Conservation (phyloP, 2,888 invertebrate genomes). For the Eledone cirrhosa region DNA sequence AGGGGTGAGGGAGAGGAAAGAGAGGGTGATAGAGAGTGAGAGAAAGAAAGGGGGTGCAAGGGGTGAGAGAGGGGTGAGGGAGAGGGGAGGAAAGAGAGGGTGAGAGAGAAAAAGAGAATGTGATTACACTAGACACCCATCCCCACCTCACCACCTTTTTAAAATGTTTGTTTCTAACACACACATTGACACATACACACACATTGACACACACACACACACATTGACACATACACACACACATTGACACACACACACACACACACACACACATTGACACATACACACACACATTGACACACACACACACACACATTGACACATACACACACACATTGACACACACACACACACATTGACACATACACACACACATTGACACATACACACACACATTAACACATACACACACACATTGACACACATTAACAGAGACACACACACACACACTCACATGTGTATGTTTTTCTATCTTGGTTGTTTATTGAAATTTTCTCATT, state of each 20-base stretch:
- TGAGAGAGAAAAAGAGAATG: neutral
- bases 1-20: neutral
- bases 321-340: neutral
- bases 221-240: neutral
- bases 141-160: no score
- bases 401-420: neutral
- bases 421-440: neutral
- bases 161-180: no score
- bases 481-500: no score
- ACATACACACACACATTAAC: neutral
- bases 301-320: neutral
- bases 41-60: neutral
- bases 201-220: neutral
- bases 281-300: neutral
- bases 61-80: neutral
- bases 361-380: neutral
- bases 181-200: neutral
- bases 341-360: neutral
- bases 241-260: neutral
- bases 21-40: neutral
- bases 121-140: neutral
- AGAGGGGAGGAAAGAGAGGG: neutral
- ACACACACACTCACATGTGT: neutral
- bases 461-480: neutral
- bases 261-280: neutral